A percentile compares a stretch with the other conserved stretches of the same genome.
phyloP scores from a whole-genome alignment of 2,888 invertebrate species.

The Protophormia terraenovae region DNA sequence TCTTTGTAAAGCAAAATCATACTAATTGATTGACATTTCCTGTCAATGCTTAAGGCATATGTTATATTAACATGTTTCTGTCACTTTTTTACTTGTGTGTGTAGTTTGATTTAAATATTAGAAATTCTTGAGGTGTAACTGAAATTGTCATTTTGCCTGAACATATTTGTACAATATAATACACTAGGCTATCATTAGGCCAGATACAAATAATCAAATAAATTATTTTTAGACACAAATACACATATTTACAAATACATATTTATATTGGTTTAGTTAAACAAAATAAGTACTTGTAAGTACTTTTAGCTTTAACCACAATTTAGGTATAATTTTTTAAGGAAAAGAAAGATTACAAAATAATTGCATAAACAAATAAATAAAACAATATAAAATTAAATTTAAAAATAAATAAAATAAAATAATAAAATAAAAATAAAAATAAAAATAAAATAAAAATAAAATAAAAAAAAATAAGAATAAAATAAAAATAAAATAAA shows the following conservation, averaged over 20 bases:
- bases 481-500: too few species aligned
- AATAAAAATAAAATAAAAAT: too few species aligned
- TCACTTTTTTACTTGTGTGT: background rate
- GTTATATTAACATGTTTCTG: conserved; percentile 36
- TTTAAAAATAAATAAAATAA: too few species aligned
- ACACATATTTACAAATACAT: background rate
- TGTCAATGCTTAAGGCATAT: conserved; percentile 69
- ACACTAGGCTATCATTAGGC: conserved; percentile 8
- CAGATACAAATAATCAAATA: background rate
- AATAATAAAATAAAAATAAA: too few species aligned
- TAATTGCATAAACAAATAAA: background rate
- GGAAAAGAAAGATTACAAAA: background rate
- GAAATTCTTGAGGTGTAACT: conserved; percentile 11
- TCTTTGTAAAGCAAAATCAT: conserved; percentile 58
- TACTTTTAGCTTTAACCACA: conserved; percentile 13
- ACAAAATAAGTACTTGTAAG: background rate
- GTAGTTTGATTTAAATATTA: background rate
- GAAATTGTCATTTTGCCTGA: conserved; percentile 35
- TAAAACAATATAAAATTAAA: too few species aligned
- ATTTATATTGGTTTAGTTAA: background rate
- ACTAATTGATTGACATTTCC: conserved; percentile 77
- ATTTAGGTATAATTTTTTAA: too few species aligned
- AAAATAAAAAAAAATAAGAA: too few species aligned
- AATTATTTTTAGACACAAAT: too few species aligned
- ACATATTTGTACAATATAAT: conserved; percentile 12